A percentile compares a stretch with the other conserved stretches of the same genome.
Conservation (phyloP, 1,140 invertebrate genomes). For the Drosophila sturtevanti region DNA sequence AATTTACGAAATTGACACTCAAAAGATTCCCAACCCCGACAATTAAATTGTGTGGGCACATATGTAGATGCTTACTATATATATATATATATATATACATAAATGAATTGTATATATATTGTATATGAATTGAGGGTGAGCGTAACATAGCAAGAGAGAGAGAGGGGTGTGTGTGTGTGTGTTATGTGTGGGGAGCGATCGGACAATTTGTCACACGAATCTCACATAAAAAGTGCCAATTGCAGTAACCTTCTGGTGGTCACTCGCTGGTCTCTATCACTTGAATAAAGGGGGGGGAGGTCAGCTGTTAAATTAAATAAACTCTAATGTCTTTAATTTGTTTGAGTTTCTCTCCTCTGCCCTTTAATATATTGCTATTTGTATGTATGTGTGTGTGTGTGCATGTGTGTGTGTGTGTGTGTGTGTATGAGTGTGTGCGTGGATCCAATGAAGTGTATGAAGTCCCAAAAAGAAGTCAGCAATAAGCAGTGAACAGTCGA, state of each 20-base stretch:
- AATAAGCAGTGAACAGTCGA: slow-evolving; percentile 14
- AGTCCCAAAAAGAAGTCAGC: slow-evolving; percentile 14
- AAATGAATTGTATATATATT: too few species aligned
- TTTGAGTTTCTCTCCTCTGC: slow-evolving; percentile 45
- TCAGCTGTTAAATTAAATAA: slow-evolving; percentile 79
- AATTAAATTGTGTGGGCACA: slow-evolving; percentile 36
- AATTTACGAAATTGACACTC: slow-evolving; percentile 81
- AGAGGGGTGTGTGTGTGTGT: too few species aligned
- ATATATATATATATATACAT: slow-evolving; percentile 34
- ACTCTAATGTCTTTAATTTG: slow-evolving; percentile 81
- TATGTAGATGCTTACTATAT: slow-evolving; percentile 14
- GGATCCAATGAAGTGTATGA: slow-evolving; percentile 59
- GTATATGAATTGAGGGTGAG: slow-evolving; percentile 6
- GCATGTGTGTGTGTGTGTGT: background rate
- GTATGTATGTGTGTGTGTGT: background rate
- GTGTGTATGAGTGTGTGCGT: background rate
- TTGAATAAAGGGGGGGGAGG: slow-evolving; percentile 11
- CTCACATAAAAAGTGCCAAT: slow-evolving; percentile 75
- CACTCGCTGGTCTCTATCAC: slow-evolving; percentile 18
- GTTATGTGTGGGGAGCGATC: slow-evolving; percentile 31
- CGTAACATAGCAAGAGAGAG: too few species aligned
- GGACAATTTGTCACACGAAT: slow-evolving; percentile 73
- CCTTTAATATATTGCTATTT: background rate
- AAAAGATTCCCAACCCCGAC: slow-evolving; percentile 63
- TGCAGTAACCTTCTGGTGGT: slow-evolving; percentile 46